phyloP scores from a whole-genome alignment of 2,113 vertebrate species.

The Pelecanus crispus region DNA sequence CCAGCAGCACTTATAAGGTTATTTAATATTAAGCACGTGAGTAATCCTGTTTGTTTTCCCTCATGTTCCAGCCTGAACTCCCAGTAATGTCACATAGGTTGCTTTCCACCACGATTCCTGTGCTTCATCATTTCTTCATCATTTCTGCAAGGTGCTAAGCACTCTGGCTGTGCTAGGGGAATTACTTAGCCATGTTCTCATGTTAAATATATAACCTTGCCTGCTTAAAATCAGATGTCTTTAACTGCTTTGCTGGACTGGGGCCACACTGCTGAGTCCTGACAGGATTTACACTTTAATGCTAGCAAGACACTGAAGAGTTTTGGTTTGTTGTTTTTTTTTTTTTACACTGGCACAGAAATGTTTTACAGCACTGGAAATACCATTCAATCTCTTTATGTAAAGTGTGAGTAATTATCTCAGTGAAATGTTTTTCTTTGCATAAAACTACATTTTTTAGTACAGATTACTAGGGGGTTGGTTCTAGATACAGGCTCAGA shows the following conservation, averaged over 20 bases:
- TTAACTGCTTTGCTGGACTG: not conserved
- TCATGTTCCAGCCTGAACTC: not conserved
- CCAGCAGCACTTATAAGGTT: not conserved
- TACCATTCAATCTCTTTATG: not conserved
- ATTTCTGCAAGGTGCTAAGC: not conserved
- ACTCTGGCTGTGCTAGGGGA: not conserved
- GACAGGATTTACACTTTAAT: not conserved
- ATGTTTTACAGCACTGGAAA: not conserved
- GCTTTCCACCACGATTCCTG: not conserved
- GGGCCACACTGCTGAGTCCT: not conserved
- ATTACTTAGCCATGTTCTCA: not conserved
- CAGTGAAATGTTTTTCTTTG: not conserved
- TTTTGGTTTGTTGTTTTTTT: not conserved
- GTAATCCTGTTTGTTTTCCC: not conserved
- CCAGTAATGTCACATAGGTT: not conserved
- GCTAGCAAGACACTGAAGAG: not conserved
- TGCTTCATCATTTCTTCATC: not conserved
- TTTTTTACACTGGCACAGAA: not conserved
- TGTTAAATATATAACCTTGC: not conserved
- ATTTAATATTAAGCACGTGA: not conserved
- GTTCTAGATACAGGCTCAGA: not conserved
- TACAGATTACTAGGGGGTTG: not conserved
- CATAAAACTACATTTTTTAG: not conserved
- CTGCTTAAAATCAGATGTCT: not conserved
- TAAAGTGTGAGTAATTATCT: not conserved